Evolutionary conservation across 2,113 vertebrate genomes (phyloP).

Genomic region (Aptenodytes patagonicus): DNA sequence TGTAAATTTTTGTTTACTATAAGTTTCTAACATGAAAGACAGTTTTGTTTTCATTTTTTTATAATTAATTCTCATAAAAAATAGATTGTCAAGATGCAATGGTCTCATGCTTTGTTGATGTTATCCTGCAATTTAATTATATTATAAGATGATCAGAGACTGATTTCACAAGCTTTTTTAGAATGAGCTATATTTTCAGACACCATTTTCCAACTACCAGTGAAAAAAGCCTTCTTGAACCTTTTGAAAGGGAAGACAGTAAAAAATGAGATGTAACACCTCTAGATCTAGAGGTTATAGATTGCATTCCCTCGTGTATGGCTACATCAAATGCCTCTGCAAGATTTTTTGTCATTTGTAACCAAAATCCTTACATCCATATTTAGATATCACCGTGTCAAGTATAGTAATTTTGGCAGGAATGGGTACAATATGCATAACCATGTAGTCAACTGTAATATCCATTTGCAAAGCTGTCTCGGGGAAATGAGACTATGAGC

Average conservation of each 20-base stretch:
- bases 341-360: neutral
- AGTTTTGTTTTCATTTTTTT: neutral
- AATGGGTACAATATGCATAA: neutral
- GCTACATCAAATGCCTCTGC: neutral
- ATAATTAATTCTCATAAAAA: conserved; percentile 17
- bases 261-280: neutral
- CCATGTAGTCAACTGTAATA: neutral
- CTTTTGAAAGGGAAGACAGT: neutral
- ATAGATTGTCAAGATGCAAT: neutral
- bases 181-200: neutral
- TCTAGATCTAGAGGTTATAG: neutral
- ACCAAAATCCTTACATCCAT: neutral
- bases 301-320: neutral
- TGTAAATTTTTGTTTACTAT: neutral
- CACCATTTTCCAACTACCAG: neutral
- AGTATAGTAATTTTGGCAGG: neutral
- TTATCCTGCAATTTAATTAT: conserved; percentile 13
- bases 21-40: neutral
- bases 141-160: neutral
- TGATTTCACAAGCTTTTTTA: neutral
- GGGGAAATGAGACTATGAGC: neutral
- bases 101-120: neutral
- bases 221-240: neutral
- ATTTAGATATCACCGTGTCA: neutral
- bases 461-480: neutral